A percentile compares a stretch with the other conserved stretches of the same genome.
Conservation (phyloP, 2,888 invertebrate genomes). For the Chironomus tentans region DNA sequence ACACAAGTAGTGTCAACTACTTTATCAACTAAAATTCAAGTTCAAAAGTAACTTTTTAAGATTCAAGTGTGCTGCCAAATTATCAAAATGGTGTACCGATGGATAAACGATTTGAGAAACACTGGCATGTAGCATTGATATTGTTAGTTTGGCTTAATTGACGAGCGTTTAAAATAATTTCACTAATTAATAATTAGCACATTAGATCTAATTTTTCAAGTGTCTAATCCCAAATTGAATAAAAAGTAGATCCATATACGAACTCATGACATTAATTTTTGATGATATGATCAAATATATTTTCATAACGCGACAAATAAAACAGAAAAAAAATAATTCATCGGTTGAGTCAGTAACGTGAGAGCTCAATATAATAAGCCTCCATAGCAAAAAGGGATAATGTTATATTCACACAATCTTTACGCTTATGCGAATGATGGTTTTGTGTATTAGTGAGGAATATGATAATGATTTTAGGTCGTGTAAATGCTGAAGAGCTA, state of each 20-base stretch:
- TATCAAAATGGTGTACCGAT: too few species aligned
- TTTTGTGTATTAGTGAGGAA: background rate
- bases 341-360: background rate
- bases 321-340: background rate
- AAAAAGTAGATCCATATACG: background rate
- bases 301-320: background rate
- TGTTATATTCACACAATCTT: background rate
- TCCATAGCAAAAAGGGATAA: background rate
- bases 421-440: background rate
- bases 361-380: background rate
- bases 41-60: too few species aligned
- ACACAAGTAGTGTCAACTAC: too few species aligned
- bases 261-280: constrained; percentile 4
- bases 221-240: too few species aligned
- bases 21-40: too few species aligned
- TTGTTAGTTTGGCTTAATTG: too few species aligned
- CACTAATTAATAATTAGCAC: too few species aligned
- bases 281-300: constrained; percentile 22
- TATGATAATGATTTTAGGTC: background rate
- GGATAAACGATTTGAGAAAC: too few species aligned
- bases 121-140: too few species aligned
- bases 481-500: background rate
- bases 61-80: too few species aligned
- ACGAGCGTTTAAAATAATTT: too few species aligned
- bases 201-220: too few species aligned